Percentiles rank a stretch among this genome's conserved stretches.
These are phyloP conservation scores for Cheilosia variabilis DNA, from an alignment of 2,888 invertebrate species.

Conservation along the genomic window DNA sequence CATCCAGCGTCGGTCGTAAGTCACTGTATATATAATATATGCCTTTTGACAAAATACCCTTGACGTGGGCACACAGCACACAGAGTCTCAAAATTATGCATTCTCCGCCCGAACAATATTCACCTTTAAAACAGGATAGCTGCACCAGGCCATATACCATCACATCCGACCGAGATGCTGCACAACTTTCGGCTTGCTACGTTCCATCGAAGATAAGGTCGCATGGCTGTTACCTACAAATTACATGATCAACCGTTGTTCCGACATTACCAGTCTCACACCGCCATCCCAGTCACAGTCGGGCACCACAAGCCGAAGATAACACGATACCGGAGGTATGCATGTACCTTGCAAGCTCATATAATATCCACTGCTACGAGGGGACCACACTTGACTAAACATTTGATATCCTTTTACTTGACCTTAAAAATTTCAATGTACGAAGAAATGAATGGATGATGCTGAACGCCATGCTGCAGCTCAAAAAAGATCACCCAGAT, in stretches of 20 bases:
- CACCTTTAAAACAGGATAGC: background rate
- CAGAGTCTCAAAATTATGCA: background rate
- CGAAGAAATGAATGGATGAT: constrained; percentile 45
- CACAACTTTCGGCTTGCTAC: constrained; percentile 31
- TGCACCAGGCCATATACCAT: constrained; percentile 3
- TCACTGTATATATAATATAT: too few relatives aligned
- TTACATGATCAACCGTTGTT: constrained; percentile 62
- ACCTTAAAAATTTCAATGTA: constrained; percentile 66
- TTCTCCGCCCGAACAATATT: background rate
- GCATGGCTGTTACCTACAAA: constrained; percentile 35
- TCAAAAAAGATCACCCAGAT: background rate
- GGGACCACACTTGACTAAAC: constrained; percentile 56
- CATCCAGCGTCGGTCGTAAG: background rate
- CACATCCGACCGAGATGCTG: constrained; percentile 27
- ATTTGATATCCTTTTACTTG: constrained; percentile 71
- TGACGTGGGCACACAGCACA: background rate
- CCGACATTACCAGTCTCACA: constrained; percentile 22
- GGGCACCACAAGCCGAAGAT: constrained; percentile 40
- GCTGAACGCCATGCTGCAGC: constrained; percentile 43
- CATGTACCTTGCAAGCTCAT: constrained; percentile 21
- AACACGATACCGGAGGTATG: constrained; percentile 23
- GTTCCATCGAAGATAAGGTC: constrained; percentile 43
- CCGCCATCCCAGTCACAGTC: constrained; percentile 16
- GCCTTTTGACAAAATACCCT: constrained; percentile 29
- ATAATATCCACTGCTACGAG: background rate